Conservation (phyloP, 2,113 vertebrate species). For the Neofelis nebulosa region DNA sequence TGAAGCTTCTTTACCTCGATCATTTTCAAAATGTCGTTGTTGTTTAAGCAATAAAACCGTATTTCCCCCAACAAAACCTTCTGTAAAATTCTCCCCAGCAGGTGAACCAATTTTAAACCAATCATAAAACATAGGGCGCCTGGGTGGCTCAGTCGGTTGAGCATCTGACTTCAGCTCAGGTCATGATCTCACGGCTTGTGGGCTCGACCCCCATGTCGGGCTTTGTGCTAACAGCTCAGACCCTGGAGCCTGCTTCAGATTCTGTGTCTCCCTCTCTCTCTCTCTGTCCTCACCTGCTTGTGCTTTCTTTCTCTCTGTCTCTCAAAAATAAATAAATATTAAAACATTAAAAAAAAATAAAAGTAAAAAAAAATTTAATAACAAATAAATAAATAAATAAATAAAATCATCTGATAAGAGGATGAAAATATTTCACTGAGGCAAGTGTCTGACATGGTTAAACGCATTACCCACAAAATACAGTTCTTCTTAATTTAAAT, state of each 20-base stretch:
- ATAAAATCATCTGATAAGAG: not conserved
- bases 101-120: not conserved
- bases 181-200: no score
- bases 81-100: not conserved
- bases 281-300: no score
- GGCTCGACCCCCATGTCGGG: no score
- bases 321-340: no score
- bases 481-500: slow-evolving; percentile 19
- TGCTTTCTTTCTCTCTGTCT: no score
- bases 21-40: not conserved
- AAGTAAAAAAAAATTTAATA: not conserved
- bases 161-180: no score
- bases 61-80: not conserved
- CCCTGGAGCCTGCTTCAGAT: no score
- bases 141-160: no score
- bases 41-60: not conserved
- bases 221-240: no score
- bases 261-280: no score
- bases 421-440: not conserved
- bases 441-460: slow-evolving; percentile 1
- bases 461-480: not conserved
- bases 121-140: not conserved
- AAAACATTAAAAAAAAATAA: not conserved
- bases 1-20: not conserved
- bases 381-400: not conserved